phyloP scores from a whole-genome alignment of 1,140 invertebrate species.

The Anthonomus grandis region DNA sequence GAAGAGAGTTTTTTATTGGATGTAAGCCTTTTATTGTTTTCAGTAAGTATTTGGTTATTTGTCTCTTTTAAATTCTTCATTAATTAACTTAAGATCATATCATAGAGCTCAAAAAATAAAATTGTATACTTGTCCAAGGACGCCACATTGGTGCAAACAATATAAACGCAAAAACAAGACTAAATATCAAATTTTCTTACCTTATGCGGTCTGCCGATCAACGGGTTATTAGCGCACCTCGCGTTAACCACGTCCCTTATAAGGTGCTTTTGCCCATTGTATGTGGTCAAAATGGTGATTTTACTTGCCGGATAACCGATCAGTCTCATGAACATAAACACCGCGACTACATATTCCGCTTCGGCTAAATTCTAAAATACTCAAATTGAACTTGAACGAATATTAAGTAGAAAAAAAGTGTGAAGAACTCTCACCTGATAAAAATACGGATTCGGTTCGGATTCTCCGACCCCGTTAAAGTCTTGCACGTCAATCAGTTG shows the following conservation, averaged over 20 bases:
- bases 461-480: constrained; percentile 95
- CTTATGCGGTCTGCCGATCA: constrained; percentile 95
- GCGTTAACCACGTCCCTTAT: constrained; percentile 94
- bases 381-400: background rate
- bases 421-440: constrained; percentile 71
- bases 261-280: constrained; percentile 98
- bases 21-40: too few species aligned
- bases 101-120: too few species aligned
- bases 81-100: too few species aligned
- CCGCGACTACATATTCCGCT: constrained; percentile 96
- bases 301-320: constrained; percentile 96
- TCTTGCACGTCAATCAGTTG: constrained; percentile 96
- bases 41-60: too few species aligned
- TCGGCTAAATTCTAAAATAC: constrained; percentile 89
- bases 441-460: constrained; percentile 97
- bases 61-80: too few species aligned
- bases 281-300: constrained; percentile 98
- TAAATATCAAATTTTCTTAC: constrained; percentile 52
- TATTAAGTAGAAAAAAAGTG: background rate
- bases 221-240: constrained; percentile 90
- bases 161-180: too few species aligned
- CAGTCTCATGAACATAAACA: constrained; percentile 98
- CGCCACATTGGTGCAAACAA: too few species aligned
- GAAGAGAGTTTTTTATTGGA: too few species aligned
- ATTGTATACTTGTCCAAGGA: too few species aligned